Evolutionary conservation across 1,140 invertebrate genomes (phyloP).

Genomic region (Andrena cerasifolii): DNA sequence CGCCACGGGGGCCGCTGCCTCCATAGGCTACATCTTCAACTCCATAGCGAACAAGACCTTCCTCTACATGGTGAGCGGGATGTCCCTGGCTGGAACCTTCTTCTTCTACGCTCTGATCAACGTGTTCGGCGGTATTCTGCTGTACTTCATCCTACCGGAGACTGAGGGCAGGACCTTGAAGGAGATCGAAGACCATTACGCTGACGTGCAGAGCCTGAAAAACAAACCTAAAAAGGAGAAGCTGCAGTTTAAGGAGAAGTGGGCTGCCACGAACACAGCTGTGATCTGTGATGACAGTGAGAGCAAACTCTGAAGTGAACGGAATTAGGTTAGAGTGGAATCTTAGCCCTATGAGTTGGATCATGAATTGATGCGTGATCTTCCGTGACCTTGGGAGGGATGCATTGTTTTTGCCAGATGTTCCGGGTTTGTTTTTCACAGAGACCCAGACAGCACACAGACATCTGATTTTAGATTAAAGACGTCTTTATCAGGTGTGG

Average conservation of each 20-base stretch:
- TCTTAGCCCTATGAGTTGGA: too few relatives aligned
- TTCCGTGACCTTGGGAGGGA: too few relatives aligned
- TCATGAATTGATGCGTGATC: too few relatives aligned
- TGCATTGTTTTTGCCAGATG: not conserved
- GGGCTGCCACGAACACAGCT: slow-evolving; percentile 75
- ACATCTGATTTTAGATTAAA: too few relatives aligned
- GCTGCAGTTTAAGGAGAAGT: slow-evolving; percentile 74
- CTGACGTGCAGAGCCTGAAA: slow-evolving; percentile 83
- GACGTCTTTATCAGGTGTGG: too few relatives aligned
- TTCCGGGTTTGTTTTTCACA: not conserved
- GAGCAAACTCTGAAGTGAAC: slow-evolving; percentile 71
- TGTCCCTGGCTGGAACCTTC: slow-evolving; percentile 87
- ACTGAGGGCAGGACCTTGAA: slow-evolving; percentile 91
- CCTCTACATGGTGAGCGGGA: slow-evolving; percentile 84
- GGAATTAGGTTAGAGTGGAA: not conserved
- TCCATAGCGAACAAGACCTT: slow-evolving; percentile 89
- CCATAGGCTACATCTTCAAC: slow-evolving; percentile 87
- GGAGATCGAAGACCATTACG: slow-evolving; percentile 88
- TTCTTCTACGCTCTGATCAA: slow-evolving; percentile 86
- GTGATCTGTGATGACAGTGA: slow-evolving; percentile 75
- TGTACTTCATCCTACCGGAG: slow-evolving; percentile 87
- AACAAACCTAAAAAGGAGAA: slow-evolving; percentile 71
- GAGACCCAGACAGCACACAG: not conserved
- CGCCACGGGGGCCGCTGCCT: slow-evolving; percentile 87
- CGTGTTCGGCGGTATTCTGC: slow-evolving; percentile 84